These are phyloP conservation scores for Scylla paramamosain DNA, from an alignment of 1,140 invertebrate species.

Conservation along the genomic window DNA sequence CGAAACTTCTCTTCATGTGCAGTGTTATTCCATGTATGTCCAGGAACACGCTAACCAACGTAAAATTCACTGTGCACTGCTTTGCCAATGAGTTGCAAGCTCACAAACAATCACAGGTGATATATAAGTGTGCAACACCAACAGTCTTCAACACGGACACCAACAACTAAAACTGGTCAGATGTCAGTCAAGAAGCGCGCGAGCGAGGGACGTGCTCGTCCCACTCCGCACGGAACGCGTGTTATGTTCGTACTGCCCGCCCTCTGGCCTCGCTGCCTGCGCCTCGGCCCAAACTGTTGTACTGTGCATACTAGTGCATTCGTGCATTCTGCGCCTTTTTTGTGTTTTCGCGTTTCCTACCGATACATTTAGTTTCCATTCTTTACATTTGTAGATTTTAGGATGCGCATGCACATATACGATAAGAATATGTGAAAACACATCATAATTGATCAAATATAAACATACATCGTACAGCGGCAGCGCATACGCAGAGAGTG, in stretches of 20 bases:
- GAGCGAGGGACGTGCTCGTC: constrained; percentile 50
- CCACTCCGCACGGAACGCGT: constrained; percentile 69
- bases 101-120: constrained; percentile 35
- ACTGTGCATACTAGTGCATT: constrained; percentile 73
- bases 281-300: constrained; percentile 67
- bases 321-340: constrained; percentile 65
- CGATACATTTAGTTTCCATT: constrained; percentile 37
- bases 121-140: constrained; percentile 8
- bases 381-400: constrained; percentile 6
- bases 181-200: constrained; percentile 43
- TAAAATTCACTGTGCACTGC: constrained; percentile 31
- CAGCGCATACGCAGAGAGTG: constrained; percentile 40
- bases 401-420: constrained; percentile 10
- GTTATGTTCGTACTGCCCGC: constrained; percentile 72
- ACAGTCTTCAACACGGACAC: constrained; percentile 25
- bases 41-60: constrained; percentile 10
- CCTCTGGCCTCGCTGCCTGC: constrained; percentile 68
- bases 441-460: not conserved
- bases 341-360: not conserved
- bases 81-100: constrained; percentile 39
- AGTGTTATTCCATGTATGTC: constrained; percentile 54
- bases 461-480: constrained; percentile 52
- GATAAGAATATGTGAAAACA: constrained; percentile 30
- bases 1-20: constrained; percentile 18
- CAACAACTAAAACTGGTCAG: constrained; percentile 33